Conservation (phyloP, 2,888 invertebrate genomes). For the Apamea monoglypha region DNA sequence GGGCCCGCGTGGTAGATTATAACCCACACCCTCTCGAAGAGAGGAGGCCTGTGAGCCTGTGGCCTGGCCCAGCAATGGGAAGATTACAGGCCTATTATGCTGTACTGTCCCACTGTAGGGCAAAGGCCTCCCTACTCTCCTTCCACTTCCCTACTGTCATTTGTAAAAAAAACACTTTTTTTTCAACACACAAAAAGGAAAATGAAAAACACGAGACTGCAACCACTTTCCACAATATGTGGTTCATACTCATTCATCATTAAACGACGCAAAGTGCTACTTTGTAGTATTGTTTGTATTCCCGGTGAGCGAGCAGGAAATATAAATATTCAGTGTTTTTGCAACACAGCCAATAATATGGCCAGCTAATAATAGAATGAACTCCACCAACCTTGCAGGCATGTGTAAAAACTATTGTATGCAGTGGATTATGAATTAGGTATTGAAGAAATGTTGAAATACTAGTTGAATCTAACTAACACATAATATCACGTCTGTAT, state of each 20-base stretch:
- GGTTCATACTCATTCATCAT: conserved; percentile 46
- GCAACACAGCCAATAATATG: conserved; percentile 62
- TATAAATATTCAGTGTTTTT: conserved; percentile 70
- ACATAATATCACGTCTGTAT: neutral
- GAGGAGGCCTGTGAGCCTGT: neutral
- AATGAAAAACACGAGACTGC: conserved; percentile 29
- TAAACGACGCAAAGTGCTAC: conserved; percentile 46
- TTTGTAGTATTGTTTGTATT: conserved; percentile 63
- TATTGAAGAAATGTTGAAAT: conserved; percentile 6
- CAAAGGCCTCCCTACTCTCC: neutral
- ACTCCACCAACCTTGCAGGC: conserved; percentile 60
- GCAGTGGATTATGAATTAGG: conserved; percentile 20
- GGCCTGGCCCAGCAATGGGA: neutral
- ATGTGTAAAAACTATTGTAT: conserved; percentile 42
- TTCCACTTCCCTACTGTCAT: neutral
- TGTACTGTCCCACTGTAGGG: neutral
- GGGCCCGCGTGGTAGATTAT: neutral
- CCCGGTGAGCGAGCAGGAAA: conserved; percentile 58
- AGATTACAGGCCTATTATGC: neutral
- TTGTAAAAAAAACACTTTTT: neutral
- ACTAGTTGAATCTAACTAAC: neutral
- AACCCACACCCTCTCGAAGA: neutral
- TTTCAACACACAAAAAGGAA: neutral
- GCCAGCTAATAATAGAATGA: conserved; percentile 59
- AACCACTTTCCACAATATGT: conserved; percentile 48